These are phyloP conservation scores for Meandrusa payeni DNA, from an alignment of 2,888 invertebrate species.

Conservation along the genomic window DNA sequence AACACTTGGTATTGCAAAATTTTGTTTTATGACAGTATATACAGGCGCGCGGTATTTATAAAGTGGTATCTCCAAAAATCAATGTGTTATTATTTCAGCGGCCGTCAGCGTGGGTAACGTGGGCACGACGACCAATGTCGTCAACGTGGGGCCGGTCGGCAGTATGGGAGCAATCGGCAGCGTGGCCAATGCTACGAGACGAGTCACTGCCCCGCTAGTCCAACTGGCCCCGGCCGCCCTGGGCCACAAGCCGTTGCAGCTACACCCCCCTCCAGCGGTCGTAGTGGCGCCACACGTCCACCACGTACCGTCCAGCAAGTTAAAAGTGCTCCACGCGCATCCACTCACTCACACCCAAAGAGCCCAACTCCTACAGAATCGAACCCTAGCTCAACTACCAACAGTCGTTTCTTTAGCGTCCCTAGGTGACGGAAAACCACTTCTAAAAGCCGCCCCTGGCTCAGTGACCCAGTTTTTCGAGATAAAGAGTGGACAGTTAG, in stretches of 20 bases:
- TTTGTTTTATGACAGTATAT: too few relatives aligned
- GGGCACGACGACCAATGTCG: constrained; percentile 24
- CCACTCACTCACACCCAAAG: constrained; percentile 58
- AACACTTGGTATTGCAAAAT: too few relatives aligned
- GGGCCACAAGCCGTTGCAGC: constrained; percentile 44
- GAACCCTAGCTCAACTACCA: constrained; percentile 44
- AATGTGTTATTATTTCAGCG: too few relatives aligned
- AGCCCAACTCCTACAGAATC: constrained; percentile 53
- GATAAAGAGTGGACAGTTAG: constrained; percentile 62
- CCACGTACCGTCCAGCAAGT: constrained; percentile 54
- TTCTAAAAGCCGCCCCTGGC: constrained; percentile 56
- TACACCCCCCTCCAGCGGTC: constrained; percentile 36
- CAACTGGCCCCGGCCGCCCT: constrained; percentile 44
- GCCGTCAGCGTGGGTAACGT: constrained; percentile 25
- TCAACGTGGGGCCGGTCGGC: constrained; percentile 29
- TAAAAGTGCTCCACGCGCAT: constrained; percentile 65
- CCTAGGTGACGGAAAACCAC: constrained; percentile 46
- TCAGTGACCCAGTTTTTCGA: constrained; percentile 67
- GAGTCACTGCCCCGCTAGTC: constrained; percentile 46
- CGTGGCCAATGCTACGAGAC: constrained; percentile 30
- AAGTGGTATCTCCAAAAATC: too few relatives aligned
- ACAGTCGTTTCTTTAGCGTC: constrained; percentile 62
- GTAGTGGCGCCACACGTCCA: constrained; percentile 51
- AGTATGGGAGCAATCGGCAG: constrained; percentile 29
- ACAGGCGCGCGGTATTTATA: too few relatives aligned